These are phyloP conservation scores for Drosophila triauraria DNA, from an alignment of 1,140 invertebrate species.

Conservation along the genomic window DNA sequence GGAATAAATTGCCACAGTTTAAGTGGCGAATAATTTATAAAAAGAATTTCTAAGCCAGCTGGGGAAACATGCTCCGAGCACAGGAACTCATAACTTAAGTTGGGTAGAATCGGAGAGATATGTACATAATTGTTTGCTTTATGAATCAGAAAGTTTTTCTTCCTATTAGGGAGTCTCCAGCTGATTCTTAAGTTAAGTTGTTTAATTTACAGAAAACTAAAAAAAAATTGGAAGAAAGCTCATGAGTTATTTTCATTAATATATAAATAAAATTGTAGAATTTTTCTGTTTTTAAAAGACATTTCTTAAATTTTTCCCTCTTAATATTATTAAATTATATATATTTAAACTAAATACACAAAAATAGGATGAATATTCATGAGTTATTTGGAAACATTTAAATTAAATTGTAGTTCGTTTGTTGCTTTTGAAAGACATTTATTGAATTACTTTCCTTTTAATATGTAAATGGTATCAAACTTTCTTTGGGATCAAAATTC, in stretches of 20 bases:
- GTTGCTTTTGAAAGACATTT: too few species aligned
- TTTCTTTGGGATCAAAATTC: too few species aligned
- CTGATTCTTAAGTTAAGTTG: neutral
- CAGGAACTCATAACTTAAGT: conserved; percentile 20
- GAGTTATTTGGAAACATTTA: neutral
- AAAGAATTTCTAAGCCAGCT: conserved; percentile 28
- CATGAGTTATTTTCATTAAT: neutral
- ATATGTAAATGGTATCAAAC: too few species aligned
- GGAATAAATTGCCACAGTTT: conserved; percentile 47
- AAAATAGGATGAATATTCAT: neutral
- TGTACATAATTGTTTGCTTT: neutral
- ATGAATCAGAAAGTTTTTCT: too few species aligned
- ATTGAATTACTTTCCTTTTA: too few species aligned
- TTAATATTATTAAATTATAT: too few species aligned
- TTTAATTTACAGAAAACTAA: neutral
- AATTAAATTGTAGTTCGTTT: too few species aligned
- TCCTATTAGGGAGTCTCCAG: neutral
- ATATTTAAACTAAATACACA: neutral
- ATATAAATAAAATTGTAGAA: neutral
- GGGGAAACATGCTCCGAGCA: conserved; percentile 18
- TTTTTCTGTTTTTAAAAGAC: neutral
- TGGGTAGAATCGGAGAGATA: neutral
- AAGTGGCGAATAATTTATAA: conserved; percentile 41
- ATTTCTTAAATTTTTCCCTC: neutral
- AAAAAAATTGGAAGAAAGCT: too few species aligned